Evolutionary conservation across 2,797 vertebrate species (phyloP), one percentile per base, ranked within the genome.

Genomic region (Sebastes itinus): DNA sequence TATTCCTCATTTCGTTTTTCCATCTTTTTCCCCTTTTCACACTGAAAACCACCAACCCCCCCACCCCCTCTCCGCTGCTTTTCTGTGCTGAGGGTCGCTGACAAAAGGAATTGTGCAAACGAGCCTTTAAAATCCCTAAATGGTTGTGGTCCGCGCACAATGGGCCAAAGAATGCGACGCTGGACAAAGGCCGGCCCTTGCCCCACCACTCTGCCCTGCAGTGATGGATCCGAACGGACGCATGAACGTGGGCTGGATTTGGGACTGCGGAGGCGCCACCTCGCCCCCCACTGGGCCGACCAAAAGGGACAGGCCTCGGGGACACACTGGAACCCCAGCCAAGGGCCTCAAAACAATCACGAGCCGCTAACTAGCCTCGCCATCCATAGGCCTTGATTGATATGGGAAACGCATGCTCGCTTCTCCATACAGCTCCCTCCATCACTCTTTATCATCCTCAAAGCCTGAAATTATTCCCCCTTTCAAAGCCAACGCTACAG

Each of bases 101-200:
- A 99, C 98, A 99, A 99, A 99, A 96, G 97, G 92, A 97, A 97
- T 98, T 99, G 97, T 98, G 97, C 97, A 97, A 98, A 99, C 98
- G 97, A 98, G 97, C 96, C 97, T 97, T 98, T 97, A 97, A 97
- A 98, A 97, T 97, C 97, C 96, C 96, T 97, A 98, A 99, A 98
- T 97, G 98, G 97, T 97, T 92, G 93, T 92, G 94, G 94, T 89
- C 95, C 88, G 93, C 81, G 94, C 96, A 99, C 98, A 98, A 99
- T 97, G 96, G 96, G 93, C 94, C 94, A 94, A 96, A 98, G 98
- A 99, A 98, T 98, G 97, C 89, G 76, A 89, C 10, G 8, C 67
- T 64, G 96, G 96, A 98, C 98, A 98, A 99, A 98, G 97, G 96
- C 96, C 81, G 84, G 93, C 96, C 92, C 92, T 88, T 91, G 88